Evolutionary conservation across 1,140 invertebrate species (phyloP).

Genomic region (Lasaia peninsularis): DNA sequence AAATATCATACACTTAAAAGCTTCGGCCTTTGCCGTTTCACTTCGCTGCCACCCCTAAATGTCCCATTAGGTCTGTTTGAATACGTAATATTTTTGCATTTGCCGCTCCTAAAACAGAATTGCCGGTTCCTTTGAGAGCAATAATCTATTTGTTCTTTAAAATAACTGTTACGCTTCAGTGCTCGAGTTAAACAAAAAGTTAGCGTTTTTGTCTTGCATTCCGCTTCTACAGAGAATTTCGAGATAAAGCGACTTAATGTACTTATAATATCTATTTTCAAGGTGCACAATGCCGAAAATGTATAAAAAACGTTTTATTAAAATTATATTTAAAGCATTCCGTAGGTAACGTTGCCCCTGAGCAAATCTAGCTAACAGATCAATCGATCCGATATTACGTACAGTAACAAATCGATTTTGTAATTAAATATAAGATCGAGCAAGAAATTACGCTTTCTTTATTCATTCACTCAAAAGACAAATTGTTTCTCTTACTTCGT

Average conservation of each 20-base stretch:
- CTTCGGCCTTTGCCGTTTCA: constrained; percentile 77
- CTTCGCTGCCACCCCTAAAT: constrained; percentile 76
- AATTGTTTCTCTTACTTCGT: constrained; percentile 42
- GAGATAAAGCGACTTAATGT: constrained; percentile 20
- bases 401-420: constrained; percentile 54
- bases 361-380: constrained; percentile 31
- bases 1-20: constrained; percentile 79
- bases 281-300: constrained; percentile 10
- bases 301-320: constrained; percentile 13
- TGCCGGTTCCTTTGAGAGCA: constrained; percentile 74
- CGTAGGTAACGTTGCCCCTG: constrained; percentile 26
- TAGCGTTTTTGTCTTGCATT: constrained; percentile 36
- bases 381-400: constrained; percentile 38
- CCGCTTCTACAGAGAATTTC: constrained; percentile 19
- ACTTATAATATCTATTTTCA: constrained; percentile 23
- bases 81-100: constrained; percentile 78
- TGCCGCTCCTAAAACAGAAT: constrained; percentile 72
- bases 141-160: constrained; percentile 76
- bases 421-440: constrained; percentile 51
- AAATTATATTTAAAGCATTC: constrained; percentile 22
- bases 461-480: constrained; percentile 35
- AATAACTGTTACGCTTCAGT: constrained; percentile 68
- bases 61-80: constrained; percentile 77
- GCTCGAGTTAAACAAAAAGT: constrained; percentile 63
- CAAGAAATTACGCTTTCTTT: constrained; percentile 41